Percentiles rank a stretch among this genome's conserved stretches.
Evolutionary conservation across 2,113 vertebrate species (phyloP).

Genomic region (Xiphophorus couchianus): DNA sequence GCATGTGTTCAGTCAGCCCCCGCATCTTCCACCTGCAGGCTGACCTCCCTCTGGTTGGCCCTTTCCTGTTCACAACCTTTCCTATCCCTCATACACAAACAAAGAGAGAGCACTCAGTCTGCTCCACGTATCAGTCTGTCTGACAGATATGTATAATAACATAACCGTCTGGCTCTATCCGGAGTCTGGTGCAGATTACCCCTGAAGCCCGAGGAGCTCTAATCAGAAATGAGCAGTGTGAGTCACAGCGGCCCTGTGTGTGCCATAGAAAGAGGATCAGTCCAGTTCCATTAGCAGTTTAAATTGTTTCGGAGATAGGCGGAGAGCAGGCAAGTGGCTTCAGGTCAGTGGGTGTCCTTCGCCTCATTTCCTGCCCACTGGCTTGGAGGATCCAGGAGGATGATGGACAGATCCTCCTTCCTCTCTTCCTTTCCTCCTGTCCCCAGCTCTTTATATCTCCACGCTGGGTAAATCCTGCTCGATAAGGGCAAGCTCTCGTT

Average conservation of each 20-base stretch:
- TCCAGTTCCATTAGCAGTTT: conserved; percentile 66
- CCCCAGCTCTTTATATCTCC: conserved; percentile 26
- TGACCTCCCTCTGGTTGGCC: conserved; percentile 33
- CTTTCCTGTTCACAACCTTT: conserved; percentile 66
- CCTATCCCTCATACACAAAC: conserved; percentile 37
- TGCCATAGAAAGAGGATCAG: conserved; percentile 48
- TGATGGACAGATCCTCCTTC: conserved; percentile 38
- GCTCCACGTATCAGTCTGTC: conserved; percentile 2
- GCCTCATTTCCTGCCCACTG: conserved; percentile 71
- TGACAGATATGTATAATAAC: conserved; percentile 45
- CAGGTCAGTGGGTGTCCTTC: conserved; percentile 68
- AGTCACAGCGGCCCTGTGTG: conserved; percentile 41
- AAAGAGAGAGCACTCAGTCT: conserved; percentile 22
- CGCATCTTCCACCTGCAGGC: conserved; percentile 57
- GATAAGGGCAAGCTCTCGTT: conserved; percentile 53
- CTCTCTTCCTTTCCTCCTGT: conserved; percentile 15
- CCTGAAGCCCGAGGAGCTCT: conserved; percentile 48
- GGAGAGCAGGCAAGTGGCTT: conserved; percentile 56
- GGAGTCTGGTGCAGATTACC: conserved; percentile 44
- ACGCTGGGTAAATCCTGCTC: conserved; percentile 36
- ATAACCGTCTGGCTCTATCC: conserved; percentile 26
- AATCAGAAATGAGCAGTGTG: conserved; percentile 59
- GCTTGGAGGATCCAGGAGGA: conserved; percentile 49
- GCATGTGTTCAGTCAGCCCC: conserved; percentile 42
- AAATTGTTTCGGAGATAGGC: conserved; percentile 70